Percentiles rank a stretch among this genome's conserved stretches.
Evolutionary conservation across 2,113 vertebrate genomes (phyloP).

Genomic region (Charadrius vociferus): DNA sequence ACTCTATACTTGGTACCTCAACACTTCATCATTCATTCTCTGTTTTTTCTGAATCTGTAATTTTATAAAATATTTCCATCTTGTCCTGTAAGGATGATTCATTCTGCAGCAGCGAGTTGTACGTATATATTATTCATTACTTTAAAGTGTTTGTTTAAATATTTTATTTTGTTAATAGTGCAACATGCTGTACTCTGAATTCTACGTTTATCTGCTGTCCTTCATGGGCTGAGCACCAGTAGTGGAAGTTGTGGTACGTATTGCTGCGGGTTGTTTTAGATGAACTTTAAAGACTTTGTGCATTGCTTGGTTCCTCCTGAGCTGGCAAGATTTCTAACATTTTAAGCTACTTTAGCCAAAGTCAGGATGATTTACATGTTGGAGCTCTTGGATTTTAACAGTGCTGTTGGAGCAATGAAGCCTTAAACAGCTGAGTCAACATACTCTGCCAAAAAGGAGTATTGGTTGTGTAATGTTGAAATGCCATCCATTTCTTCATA

Average conservation of each 20-base stretch:
- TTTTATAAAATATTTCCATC: constrained; percentile 34
- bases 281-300: constrained; percentile 23
- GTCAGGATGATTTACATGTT: not conserved
- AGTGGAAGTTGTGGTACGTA: not conserved
- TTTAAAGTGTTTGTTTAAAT: constrained; percentile 67
- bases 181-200: constrained; percentile 56
- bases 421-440: not conserved
- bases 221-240: constrained; percentile 23
- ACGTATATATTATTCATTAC: constrained; percentile 74
- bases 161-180: constrained; percentile 71
- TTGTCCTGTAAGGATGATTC: constrained; percentile 47
- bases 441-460: not conserved
- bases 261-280: constrained; percentile 24
- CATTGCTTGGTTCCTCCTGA: not conserved
- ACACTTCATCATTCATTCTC: not conserved
- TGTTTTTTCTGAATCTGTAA: not conserved
- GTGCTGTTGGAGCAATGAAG: not conserved
- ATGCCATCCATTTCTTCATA: not conserved
- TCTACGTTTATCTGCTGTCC: not conserved
- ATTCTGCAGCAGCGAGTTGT: constrained; percentile 46
- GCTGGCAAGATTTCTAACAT: not conserved
- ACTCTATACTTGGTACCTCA: not conserved
- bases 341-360: not conserved
- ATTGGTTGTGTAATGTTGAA: not conserved
- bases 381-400: not conserved